phyloP scores from a whole-genome alignment of 2,888 invertebrate genomes.

The Spodoptera exigua region DNA sequence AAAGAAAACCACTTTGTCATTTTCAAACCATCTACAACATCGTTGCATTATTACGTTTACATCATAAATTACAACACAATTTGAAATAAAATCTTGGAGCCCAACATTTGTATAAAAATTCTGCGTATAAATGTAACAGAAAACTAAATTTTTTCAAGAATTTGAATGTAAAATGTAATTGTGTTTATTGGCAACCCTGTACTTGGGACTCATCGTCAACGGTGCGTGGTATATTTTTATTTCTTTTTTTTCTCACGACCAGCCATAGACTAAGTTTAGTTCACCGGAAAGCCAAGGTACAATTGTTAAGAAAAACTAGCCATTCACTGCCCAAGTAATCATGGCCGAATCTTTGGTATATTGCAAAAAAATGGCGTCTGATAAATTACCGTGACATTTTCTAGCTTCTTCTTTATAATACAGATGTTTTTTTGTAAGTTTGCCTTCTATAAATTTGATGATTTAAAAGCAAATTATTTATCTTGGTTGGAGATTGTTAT shows the following conservation, averaged over 20 bases:
- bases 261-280: slow-evolving; percentile 50
- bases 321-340: slow-evolving; percentile 18
- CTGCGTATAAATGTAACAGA: too few species aligned
- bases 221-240: slow-evolving; percentile 68
- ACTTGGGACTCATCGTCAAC: slow-evolving; percentile 59
- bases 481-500: too few species aligned
- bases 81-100: too few species aligned
- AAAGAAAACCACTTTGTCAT: too few species aligned
- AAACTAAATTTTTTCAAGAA: slow-evolving; percentile 1
- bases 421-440: background rate
- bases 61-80: too few species aligned
- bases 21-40: too few species aligned
- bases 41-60: too few species aligned
- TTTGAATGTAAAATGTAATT: background rate
- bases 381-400: too few species aligned
- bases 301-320: slow-evolving; percentile 28
- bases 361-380: background rate
- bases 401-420: slow-evolving; percentile 1
- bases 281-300: slow-evolving; percentile 60
- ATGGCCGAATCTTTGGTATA: slow-evolving; percentile 19
- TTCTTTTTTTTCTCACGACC: slow-evolving; percentile 61
- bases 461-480: too few species aligned
- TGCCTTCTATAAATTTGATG: too few species aligned
- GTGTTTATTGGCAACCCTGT: slow-evolving; percentile 39
- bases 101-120: too few species aligned